Base-by-base conservation (phyloP, 2,113 vertebrate genomes). In the Varanus salvator region DNA sequence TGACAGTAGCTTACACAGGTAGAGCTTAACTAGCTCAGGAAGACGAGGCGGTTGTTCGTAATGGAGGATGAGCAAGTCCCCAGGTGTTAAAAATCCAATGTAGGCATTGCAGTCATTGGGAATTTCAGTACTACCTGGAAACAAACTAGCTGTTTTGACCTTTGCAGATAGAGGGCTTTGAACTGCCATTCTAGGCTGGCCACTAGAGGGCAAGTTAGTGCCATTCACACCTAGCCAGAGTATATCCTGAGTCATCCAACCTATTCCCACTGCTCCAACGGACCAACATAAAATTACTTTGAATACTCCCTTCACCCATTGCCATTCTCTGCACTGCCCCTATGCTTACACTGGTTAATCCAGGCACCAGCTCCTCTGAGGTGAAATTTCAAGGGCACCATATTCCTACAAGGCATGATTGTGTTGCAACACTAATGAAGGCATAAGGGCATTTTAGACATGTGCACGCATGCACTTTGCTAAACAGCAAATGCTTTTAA, bases 161-260 rank as follows among this genome's bases (percentile, higher is more conserved):
- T 50, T 87, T 69, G 12, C 14, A 57, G 50, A 27, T 38, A n/a
- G n/a, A 64, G 7, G 19, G 29, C 21, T 72, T 21, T 48, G 17
- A 34, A 1, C 9, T 29, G 52, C 19, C 14, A 29, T 85, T 85
- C 52, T 19, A 60, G 4, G 50, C 19, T 86, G 44, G 88, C 91
- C 93, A n/a, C 91, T 69, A 93, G 93, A 84, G 90, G 90, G 91
- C 94, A 90, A 54, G 38, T 82, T 38, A 11, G 15, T 1, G 23
- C 87, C 87, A 38, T 11, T 0, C 23, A 74, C 50, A 64, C 29
- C 1, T 34, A 27, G 29, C 0, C 11, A n/a, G 8, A 85, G 69
- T 23, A 0, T 15, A 25, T 68, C 50, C 71, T 38, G 29, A 50
- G n/a, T 80, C 27, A 72, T 31, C 34, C 21, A 60, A 23, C 50